Percentiles rank a stretch among this genome's conserved stretches.
These are phyloP conservation scores for Pristionchus exspectatus DNA, from an alignment of 2,888 invertebrate genomes.

Conservation along the genomic window DNA sequence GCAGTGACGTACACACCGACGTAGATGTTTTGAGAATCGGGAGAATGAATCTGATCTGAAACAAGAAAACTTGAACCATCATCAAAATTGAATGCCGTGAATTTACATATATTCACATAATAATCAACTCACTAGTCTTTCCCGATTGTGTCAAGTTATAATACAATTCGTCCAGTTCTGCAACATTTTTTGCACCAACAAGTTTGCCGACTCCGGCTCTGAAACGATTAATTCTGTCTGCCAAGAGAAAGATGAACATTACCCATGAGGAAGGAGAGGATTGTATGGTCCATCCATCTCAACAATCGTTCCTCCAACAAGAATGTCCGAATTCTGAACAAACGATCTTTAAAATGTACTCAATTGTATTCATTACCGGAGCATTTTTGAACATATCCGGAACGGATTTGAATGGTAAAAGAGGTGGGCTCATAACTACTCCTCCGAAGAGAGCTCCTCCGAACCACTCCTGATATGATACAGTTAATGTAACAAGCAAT, in stretches of 20 bases:
- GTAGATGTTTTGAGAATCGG: constrained; percentile 14
- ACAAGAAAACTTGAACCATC: background rate
- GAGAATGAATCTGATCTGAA: constrained; percentile 17
- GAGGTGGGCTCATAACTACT: background rate
- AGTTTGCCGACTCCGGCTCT: background rate
- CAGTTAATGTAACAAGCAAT: no score
- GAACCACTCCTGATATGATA: background rate
- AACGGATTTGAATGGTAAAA: constrained; percentile 32
- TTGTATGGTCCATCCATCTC: background rate
- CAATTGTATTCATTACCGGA: background rate
- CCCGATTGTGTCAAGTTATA: background rate
- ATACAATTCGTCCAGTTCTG: constrained; percentile 33
- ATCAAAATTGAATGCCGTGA: no score
- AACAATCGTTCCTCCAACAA: background rate
- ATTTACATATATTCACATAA: no score
- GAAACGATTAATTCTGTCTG: background rate
- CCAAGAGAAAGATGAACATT: background rate
- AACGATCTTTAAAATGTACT: background rate
- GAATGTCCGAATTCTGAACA: background rate
- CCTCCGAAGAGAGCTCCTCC: background rate
- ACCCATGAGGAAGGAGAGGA: background rate
- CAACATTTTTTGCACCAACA: background rate
- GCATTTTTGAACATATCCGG: background rate
- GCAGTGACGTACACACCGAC: background rate
- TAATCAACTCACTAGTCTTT: constrained; percentile 18